Evolutionary conservation across 2,797 vertebrate species (phyloP).

Genomic region (Sciaenops ocellatus): DNA sequence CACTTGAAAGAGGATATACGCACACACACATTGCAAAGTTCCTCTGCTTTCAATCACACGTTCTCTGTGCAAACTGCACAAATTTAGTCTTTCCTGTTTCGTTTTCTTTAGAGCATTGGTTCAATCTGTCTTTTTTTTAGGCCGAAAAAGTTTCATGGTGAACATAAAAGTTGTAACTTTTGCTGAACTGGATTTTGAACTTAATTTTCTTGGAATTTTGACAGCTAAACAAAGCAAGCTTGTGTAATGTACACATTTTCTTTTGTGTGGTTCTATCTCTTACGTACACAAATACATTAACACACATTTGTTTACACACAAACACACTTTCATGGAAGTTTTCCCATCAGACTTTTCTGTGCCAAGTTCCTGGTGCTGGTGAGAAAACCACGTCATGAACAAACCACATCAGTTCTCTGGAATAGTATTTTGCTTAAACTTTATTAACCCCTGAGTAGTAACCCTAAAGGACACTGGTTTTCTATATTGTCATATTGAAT

Average conservation of each 20-base stretch:
- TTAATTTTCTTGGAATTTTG: conserved; percentile 2
- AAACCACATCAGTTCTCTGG: conserved; percentile 9
- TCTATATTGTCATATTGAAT: conserved; percentile 21
- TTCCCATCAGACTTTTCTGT: background rate
- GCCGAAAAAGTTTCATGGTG: conserved; percentile 21
- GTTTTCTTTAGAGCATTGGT: conserved; percentile 51
- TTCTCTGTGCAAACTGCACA: conserved; percentile 32
- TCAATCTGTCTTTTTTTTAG: conserved; percentile 14
- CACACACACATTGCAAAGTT: conserved; percentile 37
- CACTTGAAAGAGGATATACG: conserved; percentile 72
- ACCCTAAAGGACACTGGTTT: background rate
- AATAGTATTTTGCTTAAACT: conserved; percentile 8
- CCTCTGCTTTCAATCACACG: conserved; percentile 65
- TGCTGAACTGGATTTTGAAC: conserved; percentile 32
- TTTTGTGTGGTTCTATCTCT: background rate
- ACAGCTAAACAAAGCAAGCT: background rate
- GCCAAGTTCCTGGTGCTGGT: conserved; percentile 14
- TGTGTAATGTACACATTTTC: background rate
- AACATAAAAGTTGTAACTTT: conserved; percentile 18
- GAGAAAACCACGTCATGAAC: conserved; percentile 20
- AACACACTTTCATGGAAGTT: conserved; percentile 18
- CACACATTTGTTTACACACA: conserved; percentile 10
- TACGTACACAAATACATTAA: conserved; percentile 10
- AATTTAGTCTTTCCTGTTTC: background rate
- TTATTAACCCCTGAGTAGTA: conserved; percentile 11